Percentiles rank a stretch among this genome's conserved stretches.
Evolutionary conservation across 2,113 vertebrate species (phyloP).

Genomic region (Phaethon lepturus): DNA sequence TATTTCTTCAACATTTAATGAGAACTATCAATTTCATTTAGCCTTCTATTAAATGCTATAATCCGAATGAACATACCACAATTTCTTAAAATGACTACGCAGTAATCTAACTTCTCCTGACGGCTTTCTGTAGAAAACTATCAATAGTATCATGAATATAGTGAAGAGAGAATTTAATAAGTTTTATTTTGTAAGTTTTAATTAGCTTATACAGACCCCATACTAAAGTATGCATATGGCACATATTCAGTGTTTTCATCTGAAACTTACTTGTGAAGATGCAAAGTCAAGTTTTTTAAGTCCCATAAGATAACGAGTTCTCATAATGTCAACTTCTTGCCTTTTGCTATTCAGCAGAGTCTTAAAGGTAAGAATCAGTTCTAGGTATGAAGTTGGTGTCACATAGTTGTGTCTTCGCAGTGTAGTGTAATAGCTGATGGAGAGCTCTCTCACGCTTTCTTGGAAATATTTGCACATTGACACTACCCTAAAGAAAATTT

Average conservation of each 20-base stretch:
- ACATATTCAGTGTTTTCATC: neutral
- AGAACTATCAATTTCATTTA: neutral
- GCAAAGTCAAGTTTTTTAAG: slow-evolving; percentile 92
- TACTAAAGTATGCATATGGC: neutral
- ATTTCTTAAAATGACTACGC: neutral
- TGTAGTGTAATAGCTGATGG: slow-evolving; percentile 77
- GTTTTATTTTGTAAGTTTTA: neutral
- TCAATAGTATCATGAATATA: neutral
- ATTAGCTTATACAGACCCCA: neutral
- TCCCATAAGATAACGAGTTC: slow-evolving; percentile 85
- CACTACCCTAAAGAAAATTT: slow-evolving; percentile 81
- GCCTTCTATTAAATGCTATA: neutral
- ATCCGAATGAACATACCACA: neutral
- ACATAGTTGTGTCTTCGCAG: slow-evolving; percentile 91
- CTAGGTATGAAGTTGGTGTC: slow-evolving; percentile 92
- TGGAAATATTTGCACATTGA: slow-evolving; percentile 93
- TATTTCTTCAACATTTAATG: neutral
- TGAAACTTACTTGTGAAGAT: slow-evolving; percentile 83
- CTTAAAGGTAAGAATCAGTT: slow-evolving; percentile 93
- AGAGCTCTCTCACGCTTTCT: slow-evolving; percentile 83
- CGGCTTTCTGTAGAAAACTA: neutral
- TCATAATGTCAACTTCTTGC: slow-evolving; percentile 83
- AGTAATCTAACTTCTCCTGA: neutral
- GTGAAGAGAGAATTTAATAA: neutral
- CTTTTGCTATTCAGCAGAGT: slow-evolving; percentile 84